A percentile compares a stretch with the other conserved stretches of the same genome.
These are phyloP conservation scores for Sweltsa coloradensis DNA, from an alignment of 1,140 invertebrate species.

Conservation along the genomic window DNA sequence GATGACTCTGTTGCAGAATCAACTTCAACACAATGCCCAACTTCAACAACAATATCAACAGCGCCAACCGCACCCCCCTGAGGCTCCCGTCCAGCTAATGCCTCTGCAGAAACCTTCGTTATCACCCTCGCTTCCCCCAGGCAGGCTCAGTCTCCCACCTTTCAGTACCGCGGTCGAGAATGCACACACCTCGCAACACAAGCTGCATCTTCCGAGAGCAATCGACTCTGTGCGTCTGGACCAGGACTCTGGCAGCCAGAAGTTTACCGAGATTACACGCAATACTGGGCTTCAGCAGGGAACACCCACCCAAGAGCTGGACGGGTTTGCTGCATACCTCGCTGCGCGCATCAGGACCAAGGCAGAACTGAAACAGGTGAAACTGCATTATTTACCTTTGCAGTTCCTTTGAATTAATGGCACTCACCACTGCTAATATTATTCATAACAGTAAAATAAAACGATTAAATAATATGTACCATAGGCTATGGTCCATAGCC, in stretches of 20 bases:
- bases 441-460: no score
- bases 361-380: constrained; percentile 63
- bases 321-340: constrained; percentile 39
- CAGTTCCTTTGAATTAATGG: no score
- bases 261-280: no score
- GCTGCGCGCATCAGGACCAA: constrained; percentile 67
- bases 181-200: constrained; percentile 18
- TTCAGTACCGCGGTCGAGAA: background rate
- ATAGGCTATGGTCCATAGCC: no score
- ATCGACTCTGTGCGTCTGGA: constrained; percentile 47
- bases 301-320: no score
- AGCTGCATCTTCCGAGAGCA: constrained; percentile 53
- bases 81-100: background rate
- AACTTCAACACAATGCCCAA: constrained; percentile 14
- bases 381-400: no score
- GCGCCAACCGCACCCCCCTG: constrained; percentile 5
- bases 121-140: background rate
- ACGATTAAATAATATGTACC: no score
- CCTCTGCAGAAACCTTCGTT: background rate
- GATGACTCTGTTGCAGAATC: constrained; percentile 33
- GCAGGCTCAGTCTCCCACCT: background rate
- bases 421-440: no score
- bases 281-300: no score
- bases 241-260: no score
- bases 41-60: constrained; percentile 9